A percentile compares a stretch with the other conserved stretches of the same genome.
phyloP scores from a whole-genome alignment of 2,113 vertebrate species.

The Tonatia bakeri region DNA sequence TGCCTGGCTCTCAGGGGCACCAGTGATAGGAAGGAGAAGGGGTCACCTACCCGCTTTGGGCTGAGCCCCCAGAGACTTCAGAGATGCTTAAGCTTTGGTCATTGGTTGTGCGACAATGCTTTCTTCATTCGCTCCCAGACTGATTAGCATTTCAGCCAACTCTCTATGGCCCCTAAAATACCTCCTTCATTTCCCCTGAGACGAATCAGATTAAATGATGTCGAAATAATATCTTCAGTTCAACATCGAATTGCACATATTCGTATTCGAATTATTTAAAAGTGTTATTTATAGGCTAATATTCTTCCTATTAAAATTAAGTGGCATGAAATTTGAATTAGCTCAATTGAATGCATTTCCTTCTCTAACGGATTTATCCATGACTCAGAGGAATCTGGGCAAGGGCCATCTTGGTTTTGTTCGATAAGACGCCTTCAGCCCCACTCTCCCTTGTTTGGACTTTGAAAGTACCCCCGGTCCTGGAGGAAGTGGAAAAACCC shows the following conservation, averaged over 20 bases:
- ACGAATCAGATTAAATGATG: conserved; percentile 43
- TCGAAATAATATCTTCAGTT: conserved; percentile 43
- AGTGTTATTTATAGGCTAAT: conserved; percentile 57
- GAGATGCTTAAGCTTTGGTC: not conserved
- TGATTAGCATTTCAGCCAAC: not conserved
- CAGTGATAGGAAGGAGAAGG: not conserved
- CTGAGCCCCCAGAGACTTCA: not conserved
- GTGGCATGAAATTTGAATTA: conserved; percentile 67
- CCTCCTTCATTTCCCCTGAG: not conserved
- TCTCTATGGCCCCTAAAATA: not conserved
- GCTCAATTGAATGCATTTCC: conserved; percentile 47
- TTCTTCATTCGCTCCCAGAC: not conserved
- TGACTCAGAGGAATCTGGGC: not conserved
- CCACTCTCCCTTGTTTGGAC: not conserved
- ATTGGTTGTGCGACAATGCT: not conserved
- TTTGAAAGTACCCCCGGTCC: not conserved
- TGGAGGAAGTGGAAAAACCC: not conserved
- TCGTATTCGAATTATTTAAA: conserved; percentile 24
- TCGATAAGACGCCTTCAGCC: not conserved
- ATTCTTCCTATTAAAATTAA: conserved; percentile 69
- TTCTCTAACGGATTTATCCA: conserved; percentile 47
- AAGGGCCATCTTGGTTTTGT: not conserved
- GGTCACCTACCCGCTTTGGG: fast-evolving
- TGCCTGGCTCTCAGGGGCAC: not conserved
- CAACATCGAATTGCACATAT: not conserved